A percentile compares a stretch with the other conserved stretches of the same genome.
Conservation (phyloP, 2,113 vertebrate genomes). For the Vireo altiloquus region DNA sequence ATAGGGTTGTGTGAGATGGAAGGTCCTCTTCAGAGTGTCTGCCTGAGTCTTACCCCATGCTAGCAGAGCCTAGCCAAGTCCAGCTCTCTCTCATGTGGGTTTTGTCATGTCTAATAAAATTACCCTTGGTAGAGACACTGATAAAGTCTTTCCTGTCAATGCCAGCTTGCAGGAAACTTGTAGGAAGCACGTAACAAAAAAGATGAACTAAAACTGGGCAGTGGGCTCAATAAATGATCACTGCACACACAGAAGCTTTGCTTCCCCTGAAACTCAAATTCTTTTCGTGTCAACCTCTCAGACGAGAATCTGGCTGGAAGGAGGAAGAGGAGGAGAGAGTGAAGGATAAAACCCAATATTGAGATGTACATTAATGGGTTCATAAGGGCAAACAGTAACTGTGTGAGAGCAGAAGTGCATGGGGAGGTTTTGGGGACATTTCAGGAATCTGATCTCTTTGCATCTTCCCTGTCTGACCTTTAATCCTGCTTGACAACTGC, state of each 20-base stretch:
- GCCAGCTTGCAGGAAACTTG: neutral
- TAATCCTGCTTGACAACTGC: neutral
- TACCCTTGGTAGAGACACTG: neutral
- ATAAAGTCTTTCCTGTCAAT: neutral
- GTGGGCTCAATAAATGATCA: neutral
- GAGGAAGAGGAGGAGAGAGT: neutral
- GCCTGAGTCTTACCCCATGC: neutral
- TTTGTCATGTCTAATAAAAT: neutral
- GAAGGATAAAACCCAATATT: neutral
- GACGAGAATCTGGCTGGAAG: neutral
- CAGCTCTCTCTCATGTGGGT: neutral
- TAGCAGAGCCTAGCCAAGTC: neutral
- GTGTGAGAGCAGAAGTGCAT: neutral
- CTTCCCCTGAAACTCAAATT: neutral
- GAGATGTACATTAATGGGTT: fast-evolving
- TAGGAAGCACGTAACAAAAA: neutral
- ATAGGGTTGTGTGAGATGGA: neutral
- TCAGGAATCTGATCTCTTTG: neutral
- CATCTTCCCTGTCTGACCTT: neutral
- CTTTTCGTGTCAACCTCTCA: neutral
- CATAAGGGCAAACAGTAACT: neutral
- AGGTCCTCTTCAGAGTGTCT: neutral
- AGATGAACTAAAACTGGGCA: neutral
- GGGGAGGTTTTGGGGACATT: fast-evolving
- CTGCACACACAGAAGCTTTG: neutral